Evolutionary conservation across 1,140 invertebrate genomes (phyloP), one percentile per base, ranked within the genome.

Genomic region (Augochlora pura): DNA sequence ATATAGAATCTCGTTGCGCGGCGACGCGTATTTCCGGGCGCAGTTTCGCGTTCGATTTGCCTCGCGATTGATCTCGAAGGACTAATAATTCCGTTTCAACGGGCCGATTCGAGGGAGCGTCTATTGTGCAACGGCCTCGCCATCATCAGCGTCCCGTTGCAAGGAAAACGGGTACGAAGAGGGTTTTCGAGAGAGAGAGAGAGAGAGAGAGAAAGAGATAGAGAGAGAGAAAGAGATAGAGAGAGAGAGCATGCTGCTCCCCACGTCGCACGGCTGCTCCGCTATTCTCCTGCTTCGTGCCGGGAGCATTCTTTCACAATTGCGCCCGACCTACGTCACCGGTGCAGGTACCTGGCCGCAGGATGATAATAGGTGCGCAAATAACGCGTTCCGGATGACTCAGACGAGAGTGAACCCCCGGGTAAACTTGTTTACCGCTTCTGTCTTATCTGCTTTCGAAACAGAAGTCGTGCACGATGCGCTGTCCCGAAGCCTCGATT

Each of bases 111-210:
- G 54, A n/a, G 21, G 54, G 54, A 57, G 18, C 54, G 49, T 57
- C 21, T 57, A 57, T 57, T 57, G 21, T 57, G n/a, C n/a, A n/a
- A 57, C 54, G 21, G n/a, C 54, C 54, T 57, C 54, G 4, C 6
- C 18, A n/a, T 52, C 21, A 57, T 57, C 54, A n/a, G 54, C 18
- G 54, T 57, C 54, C 21, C 54, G 54, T 57, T n/a, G 54, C 54
- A 57, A 57, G 54, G 54, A 57, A 57, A 57, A 57, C n/a, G 54
- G 54, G 54, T 21, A 21, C 21, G 54, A 57, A 57, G 54, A 57
- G 54, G 54, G 54, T 57, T 57, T 57, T 57, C 54, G 54, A 57
- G 54, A 57, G n/a, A n/a, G n/a, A n/a, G n/a, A n/a, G n/a, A n/a
- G n/a, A n/a, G n/a, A n/a, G n/a, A n/a, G n/a, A n/a, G n/a, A n/a